Evolutionary conservation across 2,113 vertebrate species (phyloP), one percentile per base, ranked within the genome.

Genomic region (Ellobius talpinus): DNA sequence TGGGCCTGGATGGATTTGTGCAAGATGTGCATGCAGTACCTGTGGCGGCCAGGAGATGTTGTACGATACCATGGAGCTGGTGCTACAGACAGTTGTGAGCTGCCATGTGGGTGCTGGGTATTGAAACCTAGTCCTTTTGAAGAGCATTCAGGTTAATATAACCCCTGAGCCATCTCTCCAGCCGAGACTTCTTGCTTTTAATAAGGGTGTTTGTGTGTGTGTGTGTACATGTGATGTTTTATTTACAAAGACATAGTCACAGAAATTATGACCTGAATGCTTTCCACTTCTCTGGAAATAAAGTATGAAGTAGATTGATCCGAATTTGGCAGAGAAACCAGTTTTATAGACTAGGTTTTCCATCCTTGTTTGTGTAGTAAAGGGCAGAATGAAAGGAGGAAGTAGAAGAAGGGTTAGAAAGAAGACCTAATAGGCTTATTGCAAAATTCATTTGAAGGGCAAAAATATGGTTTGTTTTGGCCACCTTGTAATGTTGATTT

Each of bases 261-360:
- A 94, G 36, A 73, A 96, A 89, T 82, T 76, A 93, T 95, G n/a
- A 91, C 78, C 52, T 93, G 81, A 74, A 47, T 90, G 31, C 17
- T 93, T 96, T 89, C 42, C 47, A 79, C 93, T 95, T 92, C 90
- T 47, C 63, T 95, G 74, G 72, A 81, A 92, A 81, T 97, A 89
- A 89, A 97, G 70, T 87, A 88, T 91, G 79, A 86, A 94, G 81
- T 52, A 90, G 72, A 33, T 92, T 94, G 45, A 91, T 76, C 31
- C 79, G 61, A 39, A 95, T 96, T 96, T 93, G 90, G 81, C 74
- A 92, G 90, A 90, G 52, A 86, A 92, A 94, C 45, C 90, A 26
- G 50, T 95, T 94, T 94, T 65, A 26, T 96, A 68, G 31, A n/a
- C 24, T 86, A 81, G 31, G 52, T 73, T 91, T 68, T 87, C 87